Percentiles rank a stretch among this genome's conserved stretches.
phyloP scores from a whole-genome alignment of 2,888 invertebrate species.

The Stenodema calcarata region DNA sequence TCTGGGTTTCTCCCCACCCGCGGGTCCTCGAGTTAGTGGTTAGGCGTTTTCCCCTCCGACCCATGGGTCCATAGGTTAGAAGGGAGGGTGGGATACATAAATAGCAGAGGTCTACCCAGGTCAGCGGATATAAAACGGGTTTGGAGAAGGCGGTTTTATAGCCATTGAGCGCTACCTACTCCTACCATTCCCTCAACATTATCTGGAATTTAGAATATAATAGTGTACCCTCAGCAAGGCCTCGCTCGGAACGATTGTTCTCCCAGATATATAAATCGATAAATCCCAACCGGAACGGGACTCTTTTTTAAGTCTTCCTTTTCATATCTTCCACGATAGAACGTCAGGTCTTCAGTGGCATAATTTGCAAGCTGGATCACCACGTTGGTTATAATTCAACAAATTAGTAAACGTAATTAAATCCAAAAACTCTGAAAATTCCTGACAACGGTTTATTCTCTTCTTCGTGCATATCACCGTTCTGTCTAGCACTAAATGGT shows the following conservation, averaged over 20 bases:
- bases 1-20: background rate
- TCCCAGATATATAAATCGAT: background rate
- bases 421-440: too few species aligned
- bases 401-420: too few species aligned
- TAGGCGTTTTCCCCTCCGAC: background rate
- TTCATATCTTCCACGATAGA: too few species aligned
- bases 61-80: background rate
- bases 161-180: background rate
- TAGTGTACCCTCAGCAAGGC: constrained; percentile 3
- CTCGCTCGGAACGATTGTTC: background rate
- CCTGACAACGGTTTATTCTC: too few species aligned
- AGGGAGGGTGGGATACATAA: background rate
- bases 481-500: too few species aligned
- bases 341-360: too few species aligned
- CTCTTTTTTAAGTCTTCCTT: background rate
- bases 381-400: too few species aligned
- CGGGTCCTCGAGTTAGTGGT: background rate
- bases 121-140: constrained; percentile 19
- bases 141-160: constrained; percentile 16
- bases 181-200: background rate
- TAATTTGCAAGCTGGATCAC: too few species aligned
- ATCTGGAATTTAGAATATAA: constrained; percentile 24
- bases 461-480: too few species aligned
- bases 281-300: background rate
- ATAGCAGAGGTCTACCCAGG: constrained; percentile 6